Conservation (phyloP, 2,888 invertebrate species). For the Aphodius sticticus region DNA sequence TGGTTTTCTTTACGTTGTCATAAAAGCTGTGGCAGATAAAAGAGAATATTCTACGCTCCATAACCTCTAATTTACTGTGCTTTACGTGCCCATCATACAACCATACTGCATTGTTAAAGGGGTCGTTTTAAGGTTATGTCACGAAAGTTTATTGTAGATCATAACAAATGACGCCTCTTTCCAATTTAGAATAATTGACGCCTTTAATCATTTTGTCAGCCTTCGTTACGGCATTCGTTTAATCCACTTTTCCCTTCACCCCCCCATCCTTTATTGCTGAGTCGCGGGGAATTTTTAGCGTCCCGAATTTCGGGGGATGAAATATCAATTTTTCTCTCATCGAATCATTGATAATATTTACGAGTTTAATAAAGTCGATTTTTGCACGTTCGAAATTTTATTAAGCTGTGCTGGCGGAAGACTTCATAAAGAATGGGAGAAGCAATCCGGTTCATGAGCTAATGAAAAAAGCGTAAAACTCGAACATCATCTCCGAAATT, state of each 20-base stretch:
- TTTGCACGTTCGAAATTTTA: neutral
- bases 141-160: neutral
- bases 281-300: neutral
- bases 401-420: neutral
- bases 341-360: neutral
- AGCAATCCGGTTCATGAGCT: neutral
- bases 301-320: neutral
- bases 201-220: neutral
- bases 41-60: no score
- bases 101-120: neutral
- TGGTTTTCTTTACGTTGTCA: no score
- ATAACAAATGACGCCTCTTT: neutral
- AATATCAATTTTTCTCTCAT: conserved; percentile 4
- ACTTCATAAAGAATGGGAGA: neutral
- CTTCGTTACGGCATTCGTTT: no score
- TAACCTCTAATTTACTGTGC: no score
- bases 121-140: neutral
- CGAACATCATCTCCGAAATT: neutral
- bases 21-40: no score
- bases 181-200: neutral
- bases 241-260: neutral
- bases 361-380: conserved; percentile 4
- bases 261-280: neutral
- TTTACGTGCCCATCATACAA: no score
- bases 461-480: neutral